Evolutionary conservation across 2,113 vertebrate species (phyloP), one percentile per base, ranked within the genome.

Genomic region (Salvator merianae): DNA sequence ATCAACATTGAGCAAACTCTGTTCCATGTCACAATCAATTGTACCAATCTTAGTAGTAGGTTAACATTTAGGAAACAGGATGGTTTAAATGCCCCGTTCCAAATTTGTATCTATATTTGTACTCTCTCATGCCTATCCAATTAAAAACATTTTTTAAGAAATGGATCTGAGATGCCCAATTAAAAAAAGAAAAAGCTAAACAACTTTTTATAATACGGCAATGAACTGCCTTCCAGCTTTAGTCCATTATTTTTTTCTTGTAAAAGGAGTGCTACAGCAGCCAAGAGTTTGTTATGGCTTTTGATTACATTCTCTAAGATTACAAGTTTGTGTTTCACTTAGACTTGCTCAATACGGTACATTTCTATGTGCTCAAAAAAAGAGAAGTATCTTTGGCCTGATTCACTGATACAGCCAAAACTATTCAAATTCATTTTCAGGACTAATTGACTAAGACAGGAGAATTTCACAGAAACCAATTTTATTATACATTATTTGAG

Each of bases 191-290:
- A 47, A 47, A 47, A 47, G 6, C 43, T 47, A 47, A 47, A 47
- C 38, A 68, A 18, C 55, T 43, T 65, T 24, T 26, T 43, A 47
- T 82, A 26, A 65, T 30, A 74, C 63, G 81, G 55, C 24, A 63
- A 83, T 75, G 63, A 34, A 66, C 16, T 83, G 72, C 36, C 69
- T 83, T 18, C 32, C 40, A 63, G 72, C 59, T 83, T 66, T 75
- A 50, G 74, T 74, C 55, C 55, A 34, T 77, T 83, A 73, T 83
- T 83, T 75, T 75, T 28, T 75, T 75, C 62, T 68, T 83, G 24
- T 50, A 83, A 76, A 66, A 74, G 16, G 32, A 66, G 50, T 53
- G n/a, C n/a, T 47, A 34, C 10, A 68, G 43, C 72, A 53, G 43
- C 74, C 82, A 68, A 76, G 65, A 36, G 16, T 47, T 18, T 55